Conservation (phyloP, 37 sponge, comb jelly and placozoan species). For the Halisarca cf. caerulea region DNA sequence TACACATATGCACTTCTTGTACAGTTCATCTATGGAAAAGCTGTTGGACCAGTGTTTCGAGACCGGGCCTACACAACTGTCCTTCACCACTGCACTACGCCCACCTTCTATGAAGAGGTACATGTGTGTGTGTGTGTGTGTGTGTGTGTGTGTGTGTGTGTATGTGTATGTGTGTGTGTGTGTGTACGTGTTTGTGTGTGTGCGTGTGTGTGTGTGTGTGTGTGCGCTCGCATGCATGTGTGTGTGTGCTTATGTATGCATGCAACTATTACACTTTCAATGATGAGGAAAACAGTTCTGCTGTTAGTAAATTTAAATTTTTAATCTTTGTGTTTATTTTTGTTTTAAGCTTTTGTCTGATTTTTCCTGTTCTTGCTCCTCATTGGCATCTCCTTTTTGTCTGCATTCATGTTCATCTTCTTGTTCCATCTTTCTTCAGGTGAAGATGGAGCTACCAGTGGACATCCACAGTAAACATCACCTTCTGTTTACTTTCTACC, state of each 20-base stretch:
- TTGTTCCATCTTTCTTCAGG: too few relatives aligned
- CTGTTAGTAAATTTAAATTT: not conserved
- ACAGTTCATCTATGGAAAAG: constrained; percentile 77
- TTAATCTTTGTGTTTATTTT: not conserved
- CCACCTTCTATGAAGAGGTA: constrained; percentile 88
- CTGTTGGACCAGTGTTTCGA: constrained; percentile 51
- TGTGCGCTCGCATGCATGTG: not conserved
- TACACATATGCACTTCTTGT: too few relatives aligned
- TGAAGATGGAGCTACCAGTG: constrained; percentile 85
- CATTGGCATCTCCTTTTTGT: too few relatives aligned
- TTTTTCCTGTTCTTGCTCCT: too few relatives aligned
- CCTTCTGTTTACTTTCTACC: constrained; percentile 88
- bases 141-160: not conserved
- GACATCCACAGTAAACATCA: constrained; percentile 65
- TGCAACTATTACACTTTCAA: too few relatives aligned
- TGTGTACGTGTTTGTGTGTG: not conserved
- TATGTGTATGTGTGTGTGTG: not conserved
- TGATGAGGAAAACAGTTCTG: too few relatives aligned
- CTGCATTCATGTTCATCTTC: too few relatives aligned
- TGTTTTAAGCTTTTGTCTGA: too few relatives aligned
- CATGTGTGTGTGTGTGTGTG: not conserved
- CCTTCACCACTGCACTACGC: constrained; percentile 79
- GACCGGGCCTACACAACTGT: constrained; percentile 64
- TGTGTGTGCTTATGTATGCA: not conserved
- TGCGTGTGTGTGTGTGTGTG: constrained; percentile 4